A percentile compares a stretch with the other conserved stretches of the same genome.
Evolutionary conservation across 1,140 invertebrate genomes (phyloP).

Genomic region (Drosophila nigromelanica): DNA sequence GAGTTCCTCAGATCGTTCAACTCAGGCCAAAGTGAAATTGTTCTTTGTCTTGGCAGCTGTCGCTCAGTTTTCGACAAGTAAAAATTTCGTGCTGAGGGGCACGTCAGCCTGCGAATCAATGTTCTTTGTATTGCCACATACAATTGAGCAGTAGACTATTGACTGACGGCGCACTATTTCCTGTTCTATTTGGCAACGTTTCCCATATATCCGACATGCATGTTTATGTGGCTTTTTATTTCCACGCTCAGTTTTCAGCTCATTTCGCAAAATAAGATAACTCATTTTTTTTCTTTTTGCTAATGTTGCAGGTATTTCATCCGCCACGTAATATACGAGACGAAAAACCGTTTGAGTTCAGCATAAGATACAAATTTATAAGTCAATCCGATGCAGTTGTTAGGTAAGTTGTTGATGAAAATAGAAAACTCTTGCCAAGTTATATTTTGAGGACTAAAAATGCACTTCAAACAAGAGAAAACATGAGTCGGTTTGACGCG

Average conservation of each 20-base stretch:
- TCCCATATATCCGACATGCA: neutral
- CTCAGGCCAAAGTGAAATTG: neutral
- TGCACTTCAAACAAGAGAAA: too few species aligned
- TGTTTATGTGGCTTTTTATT: slow-evolving; percentile 8
- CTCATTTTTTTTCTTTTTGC: slow-evolving; percentile 9
- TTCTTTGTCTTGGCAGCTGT: slow-evolving; percentile 37
- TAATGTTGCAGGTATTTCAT: slow-evolving; percentile 86
- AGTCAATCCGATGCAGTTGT: slow-evolving; percentile 90
- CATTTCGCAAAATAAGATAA: slow-evolving; percentile 28
- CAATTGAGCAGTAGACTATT: slow-evolving; percentile 8
- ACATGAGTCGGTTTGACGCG: too few species aligned
- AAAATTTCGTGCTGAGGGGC: slow-evolving; percentile 18
- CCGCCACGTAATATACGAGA: slow-evolving; percentile 85
- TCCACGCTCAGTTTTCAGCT: slow-evolving; percentile 24
- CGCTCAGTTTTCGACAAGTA: slow-evolving; percentile 38
- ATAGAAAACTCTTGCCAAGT: slow-evolving; percentile 9
- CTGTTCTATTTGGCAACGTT: slow-evolving; percentile 20
- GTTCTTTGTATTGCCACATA: slow-evolving; percentile 26
- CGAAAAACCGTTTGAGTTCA: slow-evolving; percentile 89
- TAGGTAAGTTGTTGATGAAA: slow-evolving; percentile 78
- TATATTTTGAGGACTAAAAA: too few species aligned
- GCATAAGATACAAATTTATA: slow-evolving; percentile 91
- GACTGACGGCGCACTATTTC: slow-evolving; percentile 23
- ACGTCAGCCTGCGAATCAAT: neutral
- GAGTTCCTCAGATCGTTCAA: neutral